Evolutionary conservation across 2,888 invertebrate species (phyloP), one percentile per base, ranked within the genome.

Genomic region (Apotomis betuletana): DNA sequence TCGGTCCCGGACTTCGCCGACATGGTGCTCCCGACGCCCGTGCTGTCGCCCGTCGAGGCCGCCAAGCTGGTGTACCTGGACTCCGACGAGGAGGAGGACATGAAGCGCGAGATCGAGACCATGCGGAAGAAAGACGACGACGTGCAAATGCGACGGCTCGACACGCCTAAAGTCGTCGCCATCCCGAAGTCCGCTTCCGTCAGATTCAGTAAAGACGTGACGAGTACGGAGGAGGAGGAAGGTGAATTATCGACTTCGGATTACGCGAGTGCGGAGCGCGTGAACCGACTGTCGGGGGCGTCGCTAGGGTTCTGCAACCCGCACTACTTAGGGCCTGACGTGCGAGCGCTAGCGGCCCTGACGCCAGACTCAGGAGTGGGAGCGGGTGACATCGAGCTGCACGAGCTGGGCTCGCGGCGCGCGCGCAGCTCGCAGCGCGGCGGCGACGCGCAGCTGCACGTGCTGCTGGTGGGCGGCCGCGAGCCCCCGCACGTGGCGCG

Each of bases 1-100:
- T 96, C 96, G 4, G 96, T 96, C 79, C 96, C 96, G 77, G 96
- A 96, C 85, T 96, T 96, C 83, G 94, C 94, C 4, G 95, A 95
- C 70, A 90, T 96, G 77, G 94, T 94, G 4, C 87, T 95, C 54
- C 95, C 95, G 49, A 95, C 95, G 3, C 95, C 95, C 8, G 95
- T 94, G 27, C 87, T 96, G 62, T 95, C 96, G 0, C 96, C 96
- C 0, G 94, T 95, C 12, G 96, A 96, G 84, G 95, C 95, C 3
- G 91, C 96, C 0, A 94, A 95, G 77, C 90, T 96, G 10, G 96
- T 96, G 0, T 96, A 95, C 83, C 88, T 96, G 55, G 96, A 96
- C 81, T 95, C 95, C 0, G 96, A 96, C 76, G 95, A 96, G 74
- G 96, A 95, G 77, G 91, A 91, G 61, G 89, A 89, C 51, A 74